Conservation (phyloP, 2,888 invertebrate genomes). For the Aleiodes testaceus region DNA sequence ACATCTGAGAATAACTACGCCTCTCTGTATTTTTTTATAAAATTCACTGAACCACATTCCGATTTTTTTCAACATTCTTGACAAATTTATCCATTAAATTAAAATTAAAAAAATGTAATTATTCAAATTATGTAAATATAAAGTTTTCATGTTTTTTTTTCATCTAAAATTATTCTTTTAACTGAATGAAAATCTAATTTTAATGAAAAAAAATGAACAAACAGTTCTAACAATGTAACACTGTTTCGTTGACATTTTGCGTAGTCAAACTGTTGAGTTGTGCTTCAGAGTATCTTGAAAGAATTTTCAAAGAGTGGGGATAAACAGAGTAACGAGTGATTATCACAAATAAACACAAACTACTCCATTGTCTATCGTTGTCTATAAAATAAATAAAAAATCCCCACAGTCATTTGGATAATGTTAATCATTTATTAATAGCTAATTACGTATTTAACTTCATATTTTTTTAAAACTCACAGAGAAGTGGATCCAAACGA, state of each 20-base stretch:
- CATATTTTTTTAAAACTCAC: constrained; percentile 73
- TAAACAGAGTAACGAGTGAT: constrained; percentile 20
- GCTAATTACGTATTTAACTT: constrained; percentile 1
- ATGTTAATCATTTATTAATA: constrained; percentile 32
- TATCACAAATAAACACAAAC: constrained; percentile 19
- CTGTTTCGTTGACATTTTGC: constrained; percentile 20
- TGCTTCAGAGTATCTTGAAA: not conserved
- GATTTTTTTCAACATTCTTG: constrained; percentile 59
- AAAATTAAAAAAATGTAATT: constrained; percentile 48
- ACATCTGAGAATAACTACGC: constrained; percentile 55
- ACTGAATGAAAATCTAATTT: not conserved
- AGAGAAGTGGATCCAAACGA: constrained; percentile 82
- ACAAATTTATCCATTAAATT: not conserved
- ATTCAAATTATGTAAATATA: constrained; percentile 56
- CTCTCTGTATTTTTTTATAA: constrained; percentile 58
- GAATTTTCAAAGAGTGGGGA: constrained; percentile 10
- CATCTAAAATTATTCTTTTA: not conserved
- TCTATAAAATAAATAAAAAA: not conserved
- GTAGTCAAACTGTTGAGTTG: constrained; percentile 10
- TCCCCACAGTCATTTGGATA: not conserved
- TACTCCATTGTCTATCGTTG: constrained; percentile 12
- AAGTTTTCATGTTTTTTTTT: constrained; percentile 24
- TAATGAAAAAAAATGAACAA: not conserved
- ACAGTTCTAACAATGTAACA: not conserved
- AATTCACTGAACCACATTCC: constrained; percentile 63